Conservation (phyloP, 2,113 vertebrate species). For the Nyctibius bracteatus region DNA sequence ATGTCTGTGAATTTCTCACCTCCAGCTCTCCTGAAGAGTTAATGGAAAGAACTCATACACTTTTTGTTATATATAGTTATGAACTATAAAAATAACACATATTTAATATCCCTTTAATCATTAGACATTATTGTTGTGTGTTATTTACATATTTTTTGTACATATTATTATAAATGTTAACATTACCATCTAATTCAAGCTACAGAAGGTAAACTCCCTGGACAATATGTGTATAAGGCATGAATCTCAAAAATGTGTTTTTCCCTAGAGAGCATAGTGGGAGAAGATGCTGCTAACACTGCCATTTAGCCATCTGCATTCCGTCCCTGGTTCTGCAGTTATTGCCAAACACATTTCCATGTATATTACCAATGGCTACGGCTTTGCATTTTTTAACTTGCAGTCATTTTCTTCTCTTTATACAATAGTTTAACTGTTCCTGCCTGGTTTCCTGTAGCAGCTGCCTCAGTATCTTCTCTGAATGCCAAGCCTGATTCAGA, state of each 20-base stretch:
- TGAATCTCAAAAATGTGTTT: neutral
- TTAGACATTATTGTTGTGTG: neutral
- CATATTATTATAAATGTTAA: neutral
- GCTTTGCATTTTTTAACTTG: slow-evolving; percentile 8
- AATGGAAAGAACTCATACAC: neutral
- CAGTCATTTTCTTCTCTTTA: neutral
- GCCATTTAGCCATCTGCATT: slow-evolving; percentile 9
- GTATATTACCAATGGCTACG: neutral
- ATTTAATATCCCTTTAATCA: neutral
- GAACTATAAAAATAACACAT: neutral
- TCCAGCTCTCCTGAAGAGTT: neutral
- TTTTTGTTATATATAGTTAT: neutral
- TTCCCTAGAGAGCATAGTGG: neutral
- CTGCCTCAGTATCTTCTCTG: neutral
- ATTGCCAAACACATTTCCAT: slow-evolving; percentile 15
- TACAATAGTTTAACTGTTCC: neutral
- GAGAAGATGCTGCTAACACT: neutral
- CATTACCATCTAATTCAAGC: neutral
- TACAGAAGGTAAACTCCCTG: neutral
- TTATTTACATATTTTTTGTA: neutral
- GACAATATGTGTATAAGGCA: neutral
- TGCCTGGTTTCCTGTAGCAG: neutral
- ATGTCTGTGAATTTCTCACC: neutral
- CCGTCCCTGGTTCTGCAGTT: neutral
- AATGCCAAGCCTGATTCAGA: slow-evolving; percentile 13